phyloP scores from a whole-genome alignment of 2,888 invertebrate species.

The Hemicrepidius hirtus region DNA sequence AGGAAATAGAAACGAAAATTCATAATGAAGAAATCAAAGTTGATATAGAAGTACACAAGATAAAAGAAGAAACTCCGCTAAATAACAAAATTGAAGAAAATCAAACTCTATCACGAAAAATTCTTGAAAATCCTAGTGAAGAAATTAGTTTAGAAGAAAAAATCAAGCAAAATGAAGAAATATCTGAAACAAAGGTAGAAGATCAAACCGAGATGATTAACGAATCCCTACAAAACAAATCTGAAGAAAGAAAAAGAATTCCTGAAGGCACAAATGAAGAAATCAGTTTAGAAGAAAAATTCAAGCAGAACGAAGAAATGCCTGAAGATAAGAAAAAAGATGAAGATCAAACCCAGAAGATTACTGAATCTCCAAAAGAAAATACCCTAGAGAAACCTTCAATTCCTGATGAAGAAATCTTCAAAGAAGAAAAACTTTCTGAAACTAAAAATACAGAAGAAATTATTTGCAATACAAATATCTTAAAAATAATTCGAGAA shows the following conservation, averaged over 20 bases:
- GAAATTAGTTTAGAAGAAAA: background rate
- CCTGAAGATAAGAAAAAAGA: background rate
- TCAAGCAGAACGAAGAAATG: background rate
- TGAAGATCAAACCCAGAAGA: background rate
- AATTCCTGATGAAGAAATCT: too few relatives aligned
- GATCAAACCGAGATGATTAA: too few relatives aligned
- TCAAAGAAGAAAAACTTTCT: too few relatives aligned
- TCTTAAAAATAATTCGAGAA: background rate
- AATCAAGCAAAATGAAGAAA: background rate
- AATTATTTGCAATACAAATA: too few relatives aligned
- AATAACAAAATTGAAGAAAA: background rate
- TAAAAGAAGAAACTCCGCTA: background rate
- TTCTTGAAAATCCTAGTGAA: too few relatives aligned
- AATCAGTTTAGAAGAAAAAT: background rate
- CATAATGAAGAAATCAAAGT: background rate
- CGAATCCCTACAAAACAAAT: background rate
- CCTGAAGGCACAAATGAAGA: too few relatives aligned
- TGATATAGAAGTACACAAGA: background rate
- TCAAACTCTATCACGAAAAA: too few relatives aligned
- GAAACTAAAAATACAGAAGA: background rate
- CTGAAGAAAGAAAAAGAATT: too few relatives aligned
- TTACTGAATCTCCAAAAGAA: background rate
- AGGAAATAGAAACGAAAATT: background rate
- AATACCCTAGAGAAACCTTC: too few relatives aligned
- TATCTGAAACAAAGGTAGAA: background rate